phyloP scores from a whole-genome alignment of 1,140 invertebrate genomes.

The Mamestra configurata region DNA sequence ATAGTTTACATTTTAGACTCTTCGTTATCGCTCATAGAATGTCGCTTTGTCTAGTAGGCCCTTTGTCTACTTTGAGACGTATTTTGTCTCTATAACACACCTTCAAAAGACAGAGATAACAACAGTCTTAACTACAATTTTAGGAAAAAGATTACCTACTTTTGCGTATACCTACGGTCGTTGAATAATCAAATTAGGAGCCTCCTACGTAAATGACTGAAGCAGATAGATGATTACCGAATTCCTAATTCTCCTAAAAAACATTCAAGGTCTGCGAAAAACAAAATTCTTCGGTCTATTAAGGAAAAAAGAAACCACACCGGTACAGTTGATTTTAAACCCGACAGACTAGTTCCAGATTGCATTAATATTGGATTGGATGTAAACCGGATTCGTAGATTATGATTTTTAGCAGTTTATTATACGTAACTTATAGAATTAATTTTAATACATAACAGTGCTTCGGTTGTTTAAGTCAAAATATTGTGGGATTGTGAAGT shows the following conservation, averaged over 20 bases:
- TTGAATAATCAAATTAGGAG: too few relatives aligned
- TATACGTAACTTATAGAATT: not conserved
- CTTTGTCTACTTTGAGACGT: too few relatives aligned
- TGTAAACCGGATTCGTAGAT: constrained; percentile 20
- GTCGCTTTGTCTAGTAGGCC: too few relatives aligned
- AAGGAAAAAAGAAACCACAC: not conserved
- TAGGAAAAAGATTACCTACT: too few relatives aligned
- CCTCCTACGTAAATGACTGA: too few relatives aligned
- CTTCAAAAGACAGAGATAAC: too few relatives aligned
- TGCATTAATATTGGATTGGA: not conserved
- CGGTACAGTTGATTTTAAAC: not conserved
- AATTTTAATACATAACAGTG: constrained; percentile 21
- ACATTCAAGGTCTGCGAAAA: not conserved
- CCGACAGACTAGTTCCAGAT: not conserved
- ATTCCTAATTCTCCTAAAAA: not conserved
- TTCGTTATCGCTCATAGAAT: too few relatives aligned
- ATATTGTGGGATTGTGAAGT: not conserved
- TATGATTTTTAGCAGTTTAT: not conserved
- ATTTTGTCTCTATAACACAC: too few relatives aligned
- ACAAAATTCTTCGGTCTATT: not conserved
- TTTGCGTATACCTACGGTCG: too few relatives aligned
- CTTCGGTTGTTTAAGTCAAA: not conserved
- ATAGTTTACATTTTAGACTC: too few relatives aligned
- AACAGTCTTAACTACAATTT: too few relatives aligned
- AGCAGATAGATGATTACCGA: not conserved